phyloP scores from a whole-genome alignment of 2,113 vertebrate genomes.

The Calypte anna region DNA sequence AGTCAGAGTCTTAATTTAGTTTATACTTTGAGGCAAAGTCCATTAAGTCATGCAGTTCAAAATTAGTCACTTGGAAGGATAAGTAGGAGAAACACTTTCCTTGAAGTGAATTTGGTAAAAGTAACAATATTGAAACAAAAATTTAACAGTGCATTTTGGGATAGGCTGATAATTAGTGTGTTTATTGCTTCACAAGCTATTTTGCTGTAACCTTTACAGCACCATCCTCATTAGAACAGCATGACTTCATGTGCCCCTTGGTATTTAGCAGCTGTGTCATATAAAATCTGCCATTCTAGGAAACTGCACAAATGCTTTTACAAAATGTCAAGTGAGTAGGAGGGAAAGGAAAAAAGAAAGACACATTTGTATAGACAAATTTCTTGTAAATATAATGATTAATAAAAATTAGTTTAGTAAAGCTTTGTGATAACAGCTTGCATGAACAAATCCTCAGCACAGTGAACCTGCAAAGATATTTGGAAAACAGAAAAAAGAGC shows the following conservation, averaged over 20 bases:
- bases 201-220: not conserved
- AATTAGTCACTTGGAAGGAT: conserved; percentile 25
- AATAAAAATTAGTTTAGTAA: not conserved
- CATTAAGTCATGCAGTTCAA: conserved; percentile 51
- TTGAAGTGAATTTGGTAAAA: not conserved
- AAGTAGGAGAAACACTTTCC: not conserved
- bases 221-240: not conserved
- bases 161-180: not conserved
- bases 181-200: not conserved
- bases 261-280: not conserved
- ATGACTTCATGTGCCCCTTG: not conserved
- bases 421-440: not conserved
- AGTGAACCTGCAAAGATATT: not conserved
- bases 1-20: not conserved
- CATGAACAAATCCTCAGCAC: not conserved
- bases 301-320: not conserved
- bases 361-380: rapidly evolving
- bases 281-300: not conserved
- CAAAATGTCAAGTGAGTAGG: not conserved
- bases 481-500: not conserved
- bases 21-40: not conserved
- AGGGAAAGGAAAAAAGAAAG: not conserved
- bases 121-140: not conserved
- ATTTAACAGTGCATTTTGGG: not conserved
- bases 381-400: not conserved